Evolutionary conservation across 1,140 invertebrate species (phyloP).

Genomic region (Hermatobates lingyangjiaoensis): DNA sequence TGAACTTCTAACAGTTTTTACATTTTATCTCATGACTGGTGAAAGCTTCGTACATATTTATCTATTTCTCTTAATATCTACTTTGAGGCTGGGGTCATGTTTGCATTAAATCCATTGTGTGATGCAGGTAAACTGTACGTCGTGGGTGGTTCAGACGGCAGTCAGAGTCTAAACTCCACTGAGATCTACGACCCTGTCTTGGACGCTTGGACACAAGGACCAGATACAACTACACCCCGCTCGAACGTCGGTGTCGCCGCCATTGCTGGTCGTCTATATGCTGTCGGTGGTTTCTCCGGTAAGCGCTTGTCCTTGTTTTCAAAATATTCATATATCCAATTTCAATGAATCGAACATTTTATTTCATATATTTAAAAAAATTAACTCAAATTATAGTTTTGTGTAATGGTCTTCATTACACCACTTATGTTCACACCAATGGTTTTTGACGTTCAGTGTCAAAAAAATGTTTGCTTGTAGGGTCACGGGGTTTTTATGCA

Average conservation of each 20-base stretch:
- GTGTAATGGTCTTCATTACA: too few species aligned
- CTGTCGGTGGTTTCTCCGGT: constrained; percentile 60
- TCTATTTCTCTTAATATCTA: neutral
- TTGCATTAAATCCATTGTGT: neutral
- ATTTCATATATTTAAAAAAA: too few species aligned
- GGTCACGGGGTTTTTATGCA: too few species aligned
- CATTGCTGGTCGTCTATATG: constrained; percentile 47
- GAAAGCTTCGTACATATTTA: neutral
- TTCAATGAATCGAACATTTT: too few species aligned
- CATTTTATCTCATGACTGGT: neutral
- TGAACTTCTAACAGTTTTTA: too few species aligned
- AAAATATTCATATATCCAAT: too few species aligned
- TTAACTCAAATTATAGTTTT: too few species aligned
- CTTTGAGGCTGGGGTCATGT: neutral
- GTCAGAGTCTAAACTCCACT: constrained; percentile 42
- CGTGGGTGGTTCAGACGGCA: constrained; percentile 53
- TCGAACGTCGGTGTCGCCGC: constrained; percentile 54
- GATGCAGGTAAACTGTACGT: constrained; percentile 35
- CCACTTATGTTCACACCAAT: too few species aligned
- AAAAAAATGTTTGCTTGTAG: too few species aligned
- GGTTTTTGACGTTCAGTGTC: too few species aligned
- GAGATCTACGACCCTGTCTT: constrained; percentile 43
- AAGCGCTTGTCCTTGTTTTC: constrained; percentile 16
- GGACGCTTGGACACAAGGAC: constrained; percentile 42
- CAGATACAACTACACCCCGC: constrained; percentile 40